phyloP scores from a whole-genome alignment of 1,140 invertebrate species.

The Hydropsyche tenuis region DNA sequence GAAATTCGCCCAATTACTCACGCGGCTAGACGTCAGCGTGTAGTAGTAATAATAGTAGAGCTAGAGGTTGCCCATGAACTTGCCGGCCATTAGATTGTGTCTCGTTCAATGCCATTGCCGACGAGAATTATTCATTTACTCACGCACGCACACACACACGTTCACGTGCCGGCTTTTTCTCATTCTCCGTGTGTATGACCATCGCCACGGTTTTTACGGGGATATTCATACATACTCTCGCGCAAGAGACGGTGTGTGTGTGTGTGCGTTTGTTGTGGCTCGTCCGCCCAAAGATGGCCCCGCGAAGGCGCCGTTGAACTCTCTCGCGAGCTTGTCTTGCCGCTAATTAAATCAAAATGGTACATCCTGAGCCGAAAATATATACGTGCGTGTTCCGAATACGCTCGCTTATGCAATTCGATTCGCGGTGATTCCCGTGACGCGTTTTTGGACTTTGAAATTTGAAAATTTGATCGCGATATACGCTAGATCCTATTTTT shows the following conservation, averaged over 20 bases:
- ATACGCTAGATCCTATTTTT: no score
- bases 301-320: neutral
- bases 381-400: neutral
- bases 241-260: no score
- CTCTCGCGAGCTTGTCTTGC: no score
- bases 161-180: neutral
- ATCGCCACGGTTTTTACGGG: no score
- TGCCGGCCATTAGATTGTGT: slow-evolving; percentile 41
- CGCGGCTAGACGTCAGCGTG: no score
- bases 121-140: slow-evolving; percentile 32
- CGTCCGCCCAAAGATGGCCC: no score
- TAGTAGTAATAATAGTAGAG: no score
- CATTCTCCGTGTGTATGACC: neutral
- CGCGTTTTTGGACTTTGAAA: neutral
- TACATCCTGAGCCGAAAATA: neutral
- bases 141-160: neutral
- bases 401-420: neutral
- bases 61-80: slow-evolving; percentile 36
- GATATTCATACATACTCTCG: no score
- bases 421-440: neutral
- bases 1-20: no score
- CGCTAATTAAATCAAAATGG: neutral
- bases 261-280: no score
- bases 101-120: slow-evolving; percentile 45
- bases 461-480: neutral